These are phyloP conservation scores for Prenolepis imparis DNA, from an alignment of 2,888 invertebrate species.

Conservation along the genomic window DNA sequence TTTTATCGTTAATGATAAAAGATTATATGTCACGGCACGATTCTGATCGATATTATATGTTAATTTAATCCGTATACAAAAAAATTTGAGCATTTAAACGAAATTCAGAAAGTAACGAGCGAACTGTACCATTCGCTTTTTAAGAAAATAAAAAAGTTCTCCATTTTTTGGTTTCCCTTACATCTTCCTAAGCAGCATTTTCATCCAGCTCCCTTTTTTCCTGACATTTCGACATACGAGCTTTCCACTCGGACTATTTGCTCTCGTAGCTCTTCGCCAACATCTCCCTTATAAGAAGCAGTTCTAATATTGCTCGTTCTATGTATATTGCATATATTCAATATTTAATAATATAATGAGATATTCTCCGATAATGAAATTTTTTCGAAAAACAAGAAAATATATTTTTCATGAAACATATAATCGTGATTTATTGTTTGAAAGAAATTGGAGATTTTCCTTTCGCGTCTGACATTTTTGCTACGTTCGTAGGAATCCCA, in stretches of 20 bases:
- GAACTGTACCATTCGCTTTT: conserved; percentile 8
- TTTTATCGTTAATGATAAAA: background rate
- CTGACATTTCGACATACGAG: conserved; percentile 2
- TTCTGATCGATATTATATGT: background rate
- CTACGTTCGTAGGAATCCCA: conserved; percentile 23
- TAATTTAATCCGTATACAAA: background rate
- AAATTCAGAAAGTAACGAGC: conserved; percentile 9
- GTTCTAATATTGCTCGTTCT: background rate
- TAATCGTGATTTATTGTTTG: conserved; percentile 40
- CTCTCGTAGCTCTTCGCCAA: background rate
- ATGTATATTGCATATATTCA: background rate
- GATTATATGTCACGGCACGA: background rate
- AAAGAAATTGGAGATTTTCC: conserved; percentile 34
- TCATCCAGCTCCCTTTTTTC: background rate
- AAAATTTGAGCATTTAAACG: conserved; percentile 21
- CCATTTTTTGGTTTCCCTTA: background rate
- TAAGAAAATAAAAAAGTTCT: conserved; percentile 18
- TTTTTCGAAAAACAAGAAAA: conserved; percentile 3
- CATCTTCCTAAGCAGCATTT: conserved; percentile 15
- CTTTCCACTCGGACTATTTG: conserved; percentile 8
- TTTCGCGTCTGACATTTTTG: conserved; percentile 8
- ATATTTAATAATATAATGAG: conserved; percentile 25
- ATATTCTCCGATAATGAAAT: background rate
- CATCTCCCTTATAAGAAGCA: conserved; percentile 8
- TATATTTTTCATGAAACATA: conserved; percentile 24